Evolutionary conservation across 2,113 vertebrate species (phyloP).

Genomic region (Rhea americana): DNA sequence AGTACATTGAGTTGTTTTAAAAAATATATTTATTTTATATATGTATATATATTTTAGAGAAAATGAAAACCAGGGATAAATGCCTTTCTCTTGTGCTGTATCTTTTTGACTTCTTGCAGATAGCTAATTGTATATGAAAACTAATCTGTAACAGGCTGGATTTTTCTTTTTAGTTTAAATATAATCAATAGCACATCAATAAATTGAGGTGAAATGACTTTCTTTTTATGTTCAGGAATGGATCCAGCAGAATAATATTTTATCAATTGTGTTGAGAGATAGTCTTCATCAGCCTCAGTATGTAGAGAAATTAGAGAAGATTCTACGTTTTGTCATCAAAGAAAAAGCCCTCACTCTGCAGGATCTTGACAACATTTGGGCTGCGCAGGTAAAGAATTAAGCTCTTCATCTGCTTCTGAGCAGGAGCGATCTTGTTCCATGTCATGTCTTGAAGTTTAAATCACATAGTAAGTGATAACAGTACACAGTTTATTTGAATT

Average conservation of each 20-base stretch:
- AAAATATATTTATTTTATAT: not conserved
- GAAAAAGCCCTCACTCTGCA: slow-evolving; percentile 98
- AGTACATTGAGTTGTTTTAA: not conserved
- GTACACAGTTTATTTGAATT: not conserved
- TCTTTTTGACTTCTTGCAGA: not conserved
- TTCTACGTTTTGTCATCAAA: slow-evolving; percentile 98
- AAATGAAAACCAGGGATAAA: slow-evolving; percentile 2
- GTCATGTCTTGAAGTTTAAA: not conserved
- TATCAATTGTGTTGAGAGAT: slow-evolving; percentile 96
- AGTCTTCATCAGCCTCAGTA: slow-evolving; percentile 99
- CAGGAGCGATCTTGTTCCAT: not conserved
- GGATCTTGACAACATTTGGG: slow-evolving; percentile 99
- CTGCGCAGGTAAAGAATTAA: slow-evolving; percentile 89
- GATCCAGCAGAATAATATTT: slow-evolving; percentile 99
- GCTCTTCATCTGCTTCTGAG: not conserved
- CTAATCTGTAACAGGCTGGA: not conserved
- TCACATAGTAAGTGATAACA: not conserved
- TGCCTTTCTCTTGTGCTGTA: not conserved
- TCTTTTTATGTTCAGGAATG: slow-evolving; percentile 86
- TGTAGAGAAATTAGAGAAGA: slow-evolving; percentile 98
- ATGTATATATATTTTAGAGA: not conserved
- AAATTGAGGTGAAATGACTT: slow-evolving; percentile 35
- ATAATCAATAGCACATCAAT: not conserved
- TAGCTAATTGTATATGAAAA: not conserved
- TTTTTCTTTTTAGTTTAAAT: not conserved